Percentiles rank a stretch among this genome's conserved stretches.
Conservation (phyloP, 2,113 vertebrate species). For the Pteronura brasiliensis region DNA sequence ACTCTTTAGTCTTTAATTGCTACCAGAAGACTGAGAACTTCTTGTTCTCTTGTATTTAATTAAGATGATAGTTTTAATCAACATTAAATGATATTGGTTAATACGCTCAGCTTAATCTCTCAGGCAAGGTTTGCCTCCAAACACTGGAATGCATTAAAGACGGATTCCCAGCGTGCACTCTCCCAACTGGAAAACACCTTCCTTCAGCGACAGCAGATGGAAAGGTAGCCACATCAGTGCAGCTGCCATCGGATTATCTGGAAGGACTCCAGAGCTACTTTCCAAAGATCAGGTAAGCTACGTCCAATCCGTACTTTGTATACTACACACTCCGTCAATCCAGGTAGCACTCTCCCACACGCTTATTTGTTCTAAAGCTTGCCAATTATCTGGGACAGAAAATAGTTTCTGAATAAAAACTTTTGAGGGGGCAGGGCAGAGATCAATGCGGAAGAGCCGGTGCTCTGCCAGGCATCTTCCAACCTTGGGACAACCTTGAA, state of each 20-base stretch:
- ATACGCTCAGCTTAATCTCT: constrained; percentile 54
- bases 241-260: not conserved
- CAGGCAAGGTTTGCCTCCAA: constrained; percentile 48
- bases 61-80: constrained; percentile 82
- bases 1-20: constrained; percentile 76
- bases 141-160: constrained; percentile 52
- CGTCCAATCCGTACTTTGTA: not conserved
- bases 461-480: not conserved
- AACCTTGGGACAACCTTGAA: not conserved
- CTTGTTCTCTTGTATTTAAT: constrained; percentile 74
- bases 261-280: constrained; percentile 20
- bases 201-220: rapidly evolving
- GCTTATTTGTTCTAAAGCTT: not conserved
- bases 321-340: not conserved
- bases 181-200: constrained; percentile 14
- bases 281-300: not conserved
- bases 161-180: constrained; percentile 16
- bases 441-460: not conserved
- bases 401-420: constrained; percentile 6
- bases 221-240: not conserved
- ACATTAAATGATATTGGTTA: constrained; percentile 66
- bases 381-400: not conserved
- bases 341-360: not conserved
- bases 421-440: not conserved
- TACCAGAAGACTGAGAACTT: constrained; percentile 75